phyloP scores from a whole-genome alignment of 2,797 vertebrate genomes.

The Peromyscus attwateri region DNA sequence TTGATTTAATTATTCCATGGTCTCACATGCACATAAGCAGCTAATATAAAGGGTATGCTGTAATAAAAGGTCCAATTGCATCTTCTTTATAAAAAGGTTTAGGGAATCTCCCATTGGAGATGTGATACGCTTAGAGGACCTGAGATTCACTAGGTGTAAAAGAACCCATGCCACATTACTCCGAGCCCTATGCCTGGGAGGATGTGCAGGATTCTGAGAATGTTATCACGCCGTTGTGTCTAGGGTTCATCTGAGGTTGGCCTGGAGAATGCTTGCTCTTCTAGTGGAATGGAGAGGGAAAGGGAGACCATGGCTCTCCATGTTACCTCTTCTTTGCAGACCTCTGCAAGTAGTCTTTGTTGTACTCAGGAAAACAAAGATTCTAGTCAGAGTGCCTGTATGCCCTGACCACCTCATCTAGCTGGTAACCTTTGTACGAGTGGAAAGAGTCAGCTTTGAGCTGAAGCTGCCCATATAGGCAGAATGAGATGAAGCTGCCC shows the following conservation, averaged over 20 bases:
- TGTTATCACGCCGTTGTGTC: background rate
- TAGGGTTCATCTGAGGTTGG: background rate
- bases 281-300: too few species aligned
- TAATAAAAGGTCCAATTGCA: background rate
- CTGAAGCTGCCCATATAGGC: background rate
- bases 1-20: background rate
- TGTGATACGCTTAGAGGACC: background rate
- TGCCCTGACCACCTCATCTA: background rate
- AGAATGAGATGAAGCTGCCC: conserved; percentile 12
- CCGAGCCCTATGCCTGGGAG: background rate
- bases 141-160: background rate
- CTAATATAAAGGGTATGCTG: background rate
- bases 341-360: background rate
- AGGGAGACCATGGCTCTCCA: too few species aligned
- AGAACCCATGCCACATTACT: background rate
- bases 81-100: background rate
- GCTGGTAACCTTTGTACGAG: background rate
- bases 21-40: background rate
- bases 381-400: background rate
- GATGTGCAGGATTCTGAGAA: background rate
- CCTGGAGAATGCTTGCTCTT: background rate
- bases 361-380: background rate
- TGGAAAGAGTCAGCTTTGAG: background rate
- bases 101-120: background rate
- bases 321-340: background rate